Conservation (phyloP, 2,888 invertebrate species). For the Parnassius smintheus region DNA sequence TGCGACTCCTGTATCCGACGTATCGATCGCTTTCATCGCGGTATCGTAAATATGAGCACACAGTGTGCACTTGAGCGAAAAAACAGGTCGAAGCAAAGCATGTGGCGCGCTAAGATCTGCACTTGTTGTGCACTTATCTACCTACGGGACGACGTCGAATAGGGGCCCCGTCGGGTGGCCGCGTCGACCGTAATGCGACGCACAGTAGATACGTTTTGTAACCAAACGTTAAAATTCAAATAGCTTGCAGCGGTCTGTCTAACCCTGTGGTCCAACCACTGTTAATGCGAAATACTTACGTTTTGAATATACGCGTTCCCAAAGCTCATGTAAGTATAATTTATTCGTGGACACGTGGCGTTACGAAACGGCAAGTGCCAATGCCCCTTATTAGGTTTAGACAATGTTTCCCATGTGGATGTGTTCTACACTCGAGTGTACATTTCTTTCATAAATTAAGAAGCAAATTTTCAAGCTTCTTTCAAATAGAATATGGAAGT, state of each 20-base stretch:
- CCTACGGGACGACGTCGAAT: slow-evolving; percentile 56
- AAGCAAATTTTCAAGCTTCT: too few relatives aligned
- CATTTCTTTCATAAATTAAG: slow-evolving; percentile 8
- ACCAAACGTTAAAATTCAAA: slow-evolving; percentile 16
- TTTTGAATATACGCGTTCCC: slow-evolving; percentile 16
- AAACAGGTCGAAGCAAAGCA: slow-evolving; percentile 48
- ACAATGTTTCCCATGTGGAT: slow-evolving; percentile 29
- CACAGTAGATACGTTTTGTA: slow-evolving; percentile 30
- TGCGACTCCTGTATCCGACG: slow-evolving; percentile 13
- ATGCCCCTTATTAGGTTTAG: slow-evolving; percentile 41
- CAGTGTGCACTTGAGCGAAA: slow-evolving; percentile 47
- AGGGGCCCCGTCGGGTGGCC: slow-evolving; percentile 68
- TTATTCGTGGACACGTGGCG: slow-evolving; percentile 33
- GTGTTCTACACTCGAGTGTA: slow-evolving; percentile 21
- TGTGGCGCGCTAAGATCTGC: slow-evolving; percentile 59
- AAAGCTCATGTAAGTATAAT: slow-evolving; percentile 20
- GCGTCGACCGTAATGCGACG: slow-evolving; percentile 55
- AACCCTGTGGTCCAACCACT: background rate
- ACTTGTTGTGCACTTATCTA: slow-evolving; percentile 69
- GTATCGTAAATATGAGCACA: slow-evolving; percentile 31
- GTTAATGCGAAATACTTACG: slow-evolving; percentile 8
- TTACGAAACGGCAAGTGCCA: slow-evolving; percentile 41
- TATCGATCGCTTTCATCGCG: slow-evolving; percentile 31
- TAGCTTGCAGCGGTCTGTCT: slow-evolving; percentile 16
- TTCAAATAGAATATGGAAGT: too few relatives aligned